Evolutionary conservation across 2,888 invertebrate genomes (phyloP).

Genomic region (Clanis bilineata): DNA sequence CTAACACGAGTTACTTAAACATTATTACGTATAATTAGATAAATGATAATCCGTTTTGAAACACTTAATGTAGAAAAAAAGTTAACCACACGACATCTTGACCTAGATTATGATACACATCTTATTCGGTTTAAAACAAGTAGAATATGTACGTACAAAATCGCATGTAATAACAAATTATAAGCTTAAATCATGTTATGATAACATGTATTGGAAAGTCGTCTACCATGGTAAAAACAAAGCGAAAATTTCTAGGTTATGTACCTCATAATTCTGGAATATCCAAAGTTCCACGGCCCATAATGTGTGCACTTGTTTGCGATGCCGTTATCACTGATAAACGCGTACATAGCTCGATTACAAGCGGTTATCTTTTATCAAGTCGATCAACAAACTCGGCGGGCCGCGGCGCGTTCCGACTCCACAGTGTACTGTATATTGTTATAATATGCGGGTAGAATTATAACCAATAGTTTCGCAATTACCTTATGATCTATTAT

Average conservation of each 20-base stretch:
- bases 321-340: slow-evolving; percentile 73
- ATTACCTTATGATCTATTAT: neutral
- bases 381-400: slow-evolving; percentile 57
- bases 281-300: slow-evolving; percentile 52
- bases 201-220: neutral
- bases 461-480: neutral
- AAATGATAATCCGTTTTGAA: too few relatives aligned
- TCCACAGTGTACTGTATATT: neutral
- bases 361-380: slow-evolving; percentile 69
- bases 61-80: too few relatives aligned
- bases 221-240: neutral
- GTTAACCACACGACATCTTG: too few relatives aligned
- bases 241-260: slow-evolving; percentile 21
- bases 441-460: slow-evolving; percentile 6
- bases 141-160: too few relatives aligned
- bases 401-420: slow-evolving; percentile 22
- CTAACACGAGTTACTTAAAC: too few relatives aligned
- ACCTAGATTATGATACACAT: too few relatives aligned
- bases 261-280: slow-evolving; percentile 62
- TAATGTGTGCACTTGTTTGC: slow-evolving; percentile 66
- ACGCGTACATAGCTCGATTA: slow-evolving; percentile 72
- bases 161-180: too few relatives aligned
- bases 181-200: too few relatives aligned
- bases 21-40: too few relatives aligned
- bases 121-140: too few relatives aligned